Conservation (phyloP, 2,888 invertebrate species). For the Stenurella melanura region DNA sequence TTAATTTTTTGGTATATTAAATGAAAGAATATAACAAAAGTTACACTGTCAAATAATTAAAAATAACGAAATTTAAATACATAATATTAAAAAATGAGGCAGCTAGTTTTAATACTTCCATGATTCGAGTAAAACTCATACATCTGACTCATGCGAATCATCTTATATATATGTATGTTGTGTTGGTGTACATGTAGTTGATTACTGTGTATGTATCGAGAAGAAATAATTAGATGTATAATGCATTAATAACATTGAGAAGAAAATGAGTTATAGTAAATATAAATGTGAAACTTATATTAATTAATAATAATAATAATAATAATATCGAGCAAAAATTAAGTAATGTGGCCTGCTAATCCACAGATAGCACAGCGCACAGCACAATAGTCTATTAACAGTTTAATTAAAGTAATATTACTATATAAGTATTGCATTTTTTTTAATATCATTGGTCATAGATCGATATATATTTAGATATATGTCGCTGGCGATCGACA, state of each 20-base stretch:
- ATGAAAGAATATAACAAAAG: slow-evolving; percentile 19
- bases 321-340: slow-evolving; percentile 61
- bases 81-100: slow-evolving; percentile 19
- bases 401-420: slow-evolving; percentile 47
- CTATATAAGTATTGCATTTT: slow-evolving; percentile 53
- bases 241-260: slow-evolving; percentile 32
- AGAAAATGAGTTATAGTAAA: slow-evolving; percentile 42
- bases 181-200: slow-evolving; percentile 39
- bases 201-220: slow-evolving; percentile 40
- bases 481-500: slow-evolving; percentile 70
- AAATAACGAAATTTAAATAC: slow-evolving; percentile 8
- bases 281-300: slow-evolving; percentile 49
- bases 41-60: slow-evolving; percentile 32
- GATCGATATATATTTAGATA: slow-evolving; percentile 43
- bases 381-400: slow-evolving; percentile 57
- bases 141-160: slow-evolving; percentile 49
- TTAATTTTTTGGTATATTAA: slow-evolving; percentile 23
- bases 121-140: slow-evolving; percentile 4
- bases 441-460: slow-evolving; percentile 44
- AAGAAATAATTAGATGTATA: slow-evolving; percentile 30
- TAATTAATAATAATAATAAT: slow-evolving; percentile 51
- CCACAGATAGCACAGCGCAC: slow-evolving; percentile 63
- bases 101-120: background rate
- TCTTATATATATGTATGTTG: slow-evolving; percentile 44
- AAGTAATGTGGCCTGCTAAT: slow-evolving; percentile 68